Percentiles rank a stretch among this genome's conserved stretches.
These are phyloP conservation scores for Coleophora flavipennella DNA, from an alignment of 2,888 invertebrate genomes.

Conservation along the genomic window DNA sequence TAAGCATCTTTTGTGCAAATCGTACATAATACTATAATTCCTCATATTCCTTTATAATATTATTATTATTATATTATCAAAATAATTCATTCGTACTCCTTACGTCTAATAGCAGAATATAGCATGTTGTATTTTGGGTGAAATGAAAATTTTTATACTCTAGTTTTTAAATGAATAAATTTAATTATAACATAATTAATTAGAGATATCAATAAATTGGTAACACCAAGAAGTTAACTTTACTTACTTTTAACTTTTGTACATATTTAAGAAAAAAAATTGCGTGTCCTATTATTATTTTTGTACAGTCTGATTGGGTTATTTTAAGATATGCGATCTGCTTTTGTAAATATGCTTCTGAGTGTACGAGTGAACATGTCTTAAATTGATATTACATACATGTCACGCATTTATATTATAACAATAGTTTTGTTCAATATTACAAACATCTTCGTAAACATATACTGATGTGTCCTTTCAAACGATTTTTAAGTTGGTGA, in stretches of 20 bases:
- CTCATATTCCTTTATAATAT: too few species aligned
- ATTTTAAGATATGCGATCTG: conserved; percentile 7
- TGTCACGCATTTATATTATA: too few species aligned
- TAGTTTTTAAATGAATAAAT: conserved; percentile 35
- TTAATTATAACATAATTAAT: conserved; percentile 13
- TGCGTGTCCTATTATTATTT: conserved; percentile 34
- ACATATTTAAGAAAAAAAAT: conserved; percentile 25
- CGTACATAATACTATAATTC: conserved; percentile 17
- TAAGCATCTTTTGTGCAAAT: conserved; percentile 33
- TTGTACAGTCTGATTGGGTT: conserved; percentile 30
- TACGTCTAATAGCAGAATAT: conserved; percentile 39
- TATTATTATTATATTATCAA: conserved; percentile 8
- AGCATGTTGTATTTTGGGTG: conserved; percentile 39
- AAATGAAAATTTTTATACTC: conserved; percentile 54
- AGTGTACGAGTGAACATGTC: conserved; percentile 8
- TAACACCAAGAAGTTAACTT: conserved; percentile 55
- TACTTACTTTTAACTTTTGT: conserved; percentile 40
- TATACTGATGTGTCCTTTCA: too few species aligned
- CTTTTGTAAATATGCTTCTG: conserved; percentile 25
- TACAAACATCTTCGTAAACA: too few species aligned
- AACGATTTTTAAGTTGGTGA: too few species aligned
- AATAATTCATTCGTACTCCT: conserved; percentile 25
- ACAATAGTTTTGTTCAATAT: too few species aligned
- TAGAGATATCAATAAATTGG: conserved; percentile 47
- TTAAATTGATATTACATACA: background rate